Base-by-base conservation (phyloP, 2,797 vertebrate species). In the Myripristis murdjan region DNA sequence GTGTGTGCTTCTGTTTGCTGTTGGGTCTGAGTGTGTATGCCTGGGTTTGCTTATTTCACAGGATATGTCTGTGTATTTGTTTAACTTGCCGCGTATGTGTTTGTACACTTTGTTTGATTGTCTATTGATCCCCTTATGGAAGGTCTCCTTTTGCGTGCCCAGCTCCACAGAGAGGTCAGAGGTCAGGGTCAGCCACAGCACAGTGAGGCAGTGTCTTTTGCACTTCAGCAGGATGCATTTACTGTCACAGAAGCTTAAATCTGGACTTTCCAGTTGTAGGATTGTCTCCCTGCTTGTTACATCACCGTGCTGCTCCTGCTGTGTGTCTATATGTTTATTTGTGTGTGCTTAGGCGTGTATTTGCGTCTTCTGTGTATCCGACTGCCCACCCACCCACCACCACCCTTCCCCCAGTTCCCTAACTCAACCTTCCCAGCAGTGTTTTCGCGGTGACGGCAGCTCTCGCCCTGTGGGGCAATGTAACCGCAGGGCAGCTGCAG, bases 401-500 rank as follows among this genome's bases (percentile, higher is more conserved):
- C n/a, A n/a, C 62, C 68, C 52, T 52, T 33, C 56, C 57, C 22
- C 47, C 61, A 14, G 64, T 68, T 78, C 69, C 73, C 81, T 66
- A 69, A 75, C 60, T 44, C 37, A 22, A 88, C 82, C 89, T 87
- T 73, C 81, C 83, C 64, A 9, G 47, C 33, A 54, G 82, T 33
- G 35, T n/a, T 59, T 75, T 76, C 75, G 68, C 70, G 74, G 44
- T 89, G 87, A 91, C 87, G 87, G 82, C 89, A 61, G 71, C 18
- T 23, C 61, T 83, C 28, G 14, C 65, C 77, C 83, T 72, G 70
- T 67, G 86, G 82, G 81, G 60, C 68, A 70, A 52, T 14, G 26
- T 67, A 67, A 82, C 83, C 81, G 79, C 61, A 16, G 75, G 82
- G 83, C 85, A 80, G 89, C 89, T 92, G 89, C 81, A 75, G 73